Evolutionary conservation across 2,113 vertebrate genomes (phyloP).

Genomic region (Nibea coibor): DNA sequence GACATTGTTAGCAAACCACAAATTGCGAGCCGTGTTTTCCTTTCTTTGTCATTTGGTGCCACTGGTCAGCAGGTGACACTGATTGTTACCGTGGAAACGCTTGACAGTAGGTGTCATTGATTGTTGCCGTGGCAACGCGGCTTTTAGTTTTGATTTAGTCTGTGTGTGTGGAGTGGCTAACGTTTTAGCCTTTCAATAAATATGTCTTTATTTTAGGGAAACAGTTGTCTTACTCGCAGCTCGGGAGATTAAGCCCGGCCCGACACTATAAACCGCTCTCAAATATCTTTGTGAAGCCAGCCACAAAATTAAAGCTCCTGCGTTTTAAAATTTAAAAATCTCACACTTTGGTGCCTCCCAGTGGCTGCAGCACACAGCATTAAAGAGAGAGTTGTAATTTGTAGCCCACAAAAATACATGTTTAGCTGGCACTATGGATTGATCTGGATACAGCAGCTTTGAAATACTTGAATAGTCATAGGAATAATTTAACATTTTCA

Average conservation of each 20-base stretch:
- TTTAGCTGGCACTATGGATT: too few relatives aligned
- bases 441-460: too few relatives aligned
- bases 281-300: neutral
- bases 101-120: conserved; percentile 3
- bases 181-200: neutral
- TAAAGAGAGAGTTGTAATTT: too few relatives aligned
- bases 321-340: neutral
- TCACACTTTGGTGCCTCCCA: neutral
- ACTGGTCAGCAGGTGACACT: conserved; percentile 19
- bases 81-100: conserved; percentile 12
- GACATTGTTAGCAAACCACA: neutral
- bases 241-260: neutral
- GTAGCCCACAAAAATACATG: too few relatives aligned
- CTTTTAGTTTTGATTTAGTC: neutral
- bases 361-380: too few relatives aligned
- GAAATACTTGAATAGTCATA: too few relatives aligned
- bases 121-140: conserved; percentile 4
- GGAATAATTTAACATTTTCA: too few relatives aligned
- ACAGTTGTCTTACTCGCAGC: too few relatives aligned
- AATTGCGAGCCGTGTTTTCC: neutral
- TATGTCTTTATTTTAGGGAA: neutral
- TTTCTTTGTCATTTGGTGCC: neutral
- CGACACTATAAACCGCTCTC: neutral
- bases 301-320: neutral
- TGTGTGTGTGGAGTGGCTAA: neutral